These are phyloP conservation scores for Oncorhynchus tshawytscha DNA, from an alignment of 2,113 vertebrate genomes.

Conservation along the genomic window DNA sequence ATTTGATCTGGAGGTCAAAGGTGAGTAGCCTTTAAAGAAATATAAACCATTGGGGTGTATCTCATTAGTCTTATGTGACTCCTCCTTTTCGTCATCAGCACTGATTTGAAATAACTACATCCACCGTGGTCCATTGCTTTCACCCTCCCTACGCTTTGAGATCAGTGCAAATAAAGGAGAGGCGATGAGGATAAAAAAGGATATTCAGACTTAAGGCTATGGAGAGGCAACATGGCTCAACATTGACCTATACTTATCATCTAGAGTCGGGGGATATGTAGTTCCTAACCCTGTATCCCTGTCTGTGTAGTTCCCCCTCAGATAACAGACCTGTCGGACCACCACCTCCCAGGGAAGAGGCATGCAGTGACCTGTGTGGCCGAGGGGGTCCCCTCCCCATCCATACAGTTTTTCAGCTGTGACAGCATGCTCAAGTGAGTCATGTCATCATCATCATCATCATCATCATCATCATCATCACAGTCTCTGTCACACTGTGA, in stretches of 20 bases:
- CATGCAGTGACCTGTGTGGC: slow-evolving; percentile 86
- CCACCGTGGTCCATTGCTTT: too few relatives aligned
- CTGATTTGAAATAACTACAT: too few relatives aligned
- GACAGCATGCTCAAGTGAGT: slow-evolving; percentile 85
- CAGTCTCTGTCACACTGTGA: slow-evolving; percentile 2
- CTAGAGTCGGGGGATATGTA: too few relatives aligned
- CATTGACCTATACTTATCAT: too few relatives aligned
- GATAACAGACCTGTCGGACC: slow-evolving; percentile 85
- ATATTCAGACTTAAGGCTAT: too few relatives aligned
- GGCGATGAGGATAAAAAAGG: too few relatives aligned
- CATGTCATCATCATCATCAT: neutral
- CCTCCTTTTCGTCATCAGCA: too few relatives aligned
- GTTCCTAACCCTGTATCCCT: neutral
- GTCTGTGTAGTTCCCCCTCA: slow-evolving; percentile 80
- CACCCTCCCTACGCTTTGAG: too few relatives aligned
- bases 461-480: neutral
- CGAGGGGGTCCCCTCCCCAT: slow-evolving; percentile 88
- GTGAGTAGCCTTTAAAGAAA: slow-evolving; percentile 41
- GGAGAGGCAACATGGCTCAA: too few relatives aligned
- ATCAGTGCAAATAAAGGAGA: too few relatives aligned
- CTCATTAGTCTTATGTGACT: too few relatives aligned
- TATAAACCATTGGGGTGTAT: too few relatives aligned
- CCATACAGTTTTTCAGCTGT: slow-evolving; percentile 88
- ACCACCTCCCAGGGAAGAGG: slow-evolving; percentile 78
- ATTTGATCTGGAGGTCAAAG: slow-evolving; percentile 86